Evolutionary conservation across 2,113 vertebrate genomes (phyloP), one percentile per base, ranked within the genome.

Genomic region (Austrofundulus limnaeus): DNA sequence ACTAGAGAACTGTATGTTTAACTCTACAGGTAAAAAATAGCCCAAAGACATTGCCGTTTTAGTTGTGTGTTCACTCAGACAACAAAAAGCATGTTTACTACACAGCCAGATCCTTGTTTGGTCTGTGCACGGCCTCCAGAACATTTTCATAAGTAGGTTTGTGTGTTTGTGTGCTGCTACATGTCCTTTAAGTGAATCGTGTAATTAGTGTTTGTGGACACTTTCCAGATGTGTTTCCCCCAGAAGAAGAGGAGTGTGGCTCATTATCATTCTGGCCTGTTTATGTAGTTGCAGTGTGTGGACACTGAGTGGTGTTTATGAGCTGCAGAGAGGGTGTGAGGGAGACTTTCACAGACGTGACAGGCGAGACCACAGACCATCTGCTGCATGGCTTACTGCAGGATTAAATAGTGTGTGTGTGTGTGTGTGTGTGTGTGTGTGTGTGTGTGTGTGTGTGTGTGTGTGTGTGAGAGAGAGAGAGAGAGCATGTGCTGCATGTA

Each of bases 381-480:
- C 90, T 92, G 90, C 75, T 82, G 54, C 81, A 71, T 62, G 83
- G 82, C 80, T 92, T 90, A 89, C 74, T 72, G 56, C 76, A 77
- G 77, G 86, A 89, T 88, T 85, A 82, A 60, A 80, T 59, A 19
- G 11, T 69, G 61, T 75, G 38, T 66, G 49, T 71, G 3, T 70
- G 61, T 53, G 21, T 60, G 38, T 45, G 71, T 68, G 64, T 75
- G n/a, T n/a, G n/a, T n/a, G n/a, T n/a, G n/a, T n/a, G n/a, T n/a
- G n/a, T 75, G 38, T 66, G 49, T 71, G 3, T 70, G 61, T 53
- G 21, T 60, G 31, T 63, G 52, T 72, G 8, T 65, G 51, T 53
- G n/a, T 57, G 21, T 49, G 25, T 28, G 7, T 28, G 25, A 4
- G 25, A 4, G 25, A 4, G 25, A 4, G 25, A 70, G 52, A 72